Base-by-base conservation (phyloP, 2,113 vertebrate genomes). In the Colistium nudipinnis region DNA sequence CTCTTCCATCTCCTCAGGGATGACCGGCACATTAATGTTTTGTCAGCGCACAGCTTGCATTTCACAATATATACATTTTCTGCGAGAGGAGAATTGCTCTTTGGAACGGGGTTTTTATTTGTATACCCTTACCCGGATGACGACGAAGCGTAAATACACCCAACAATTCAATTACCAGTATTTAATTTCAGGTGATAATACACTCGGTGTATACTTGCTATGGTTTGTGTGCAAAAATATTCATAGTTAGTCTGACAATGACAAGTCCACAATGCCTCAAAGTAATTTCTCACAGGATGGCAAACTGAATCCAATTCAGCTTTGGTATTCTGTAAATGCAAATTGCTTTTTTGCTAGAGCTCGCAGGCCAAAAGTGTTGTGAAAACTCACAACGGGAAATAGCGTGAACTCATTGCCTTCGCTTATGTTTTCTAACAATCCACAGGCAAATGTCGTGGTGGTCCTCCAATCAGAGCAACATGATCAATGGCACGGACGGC, bases 401-500 rank as follows among this genome's bases (percentile, higher is more conserved):
- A 6, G 2, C 16, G 4, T 16, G 36, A 39, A 14, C 36, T 39
- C 36, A 39, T 36, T 36, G 35, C 14, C 11, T 17, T 39, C 3
- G 3, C 6, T 1, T 35, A 4, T 3, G 57, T n/a, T 17, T 48
- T 20, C 7, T 35, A 11, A 31, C 4, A 3, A 49, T 60, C 45
- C 20, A 75, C 10, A 94, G 93, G 43, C 12, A 90, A 7, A 94
- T 99, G 89, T 88, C 91, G 3, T 99, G 96, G 96, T 99, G 98
- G 98, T 93, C 95, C 0, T 95, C 97, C 31, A 91, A 95, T n/a
- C 62, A 81, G 0, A 96, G 97, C 87, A 99, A 99, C 84, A 99
- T 98, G 97, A 99, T 99, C 78, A 99, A 99, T 12, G 98, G 98
- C 6, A 98, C 97, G 0, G 96, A 99, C 28, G 98, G 97, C 9